Conservation (phyloP, 2,888 invertebrate species). For the Oligia fasciuncula region DNA sequence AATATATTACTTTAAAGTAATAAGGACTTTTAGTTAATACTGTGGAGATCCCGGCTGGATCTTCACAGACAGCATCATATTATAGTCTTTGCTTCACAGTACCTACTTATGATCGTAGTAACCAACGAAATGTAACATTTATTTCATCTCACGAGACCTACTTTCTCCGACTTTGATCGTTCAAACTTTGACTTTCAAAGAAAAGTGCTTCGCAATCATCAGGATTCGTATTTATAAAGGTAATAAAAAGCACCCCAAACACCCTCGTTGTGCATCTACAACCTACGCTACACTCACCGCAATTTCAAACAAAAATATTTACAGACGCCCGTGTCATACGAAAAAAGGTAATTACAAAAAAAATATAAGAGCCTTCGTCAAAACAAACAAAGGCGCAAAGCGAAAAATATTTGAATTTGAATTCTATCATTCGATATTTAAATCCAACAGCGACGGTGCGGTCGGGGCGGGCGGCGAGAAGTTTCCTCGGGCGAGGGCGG, state of each 20-base stretch:
- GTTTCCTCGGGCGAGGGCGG: conserved; percentile 76
- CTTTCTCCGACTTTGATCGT: conserved; percentile 14
- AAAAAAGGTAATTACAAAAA: conserved; percentile 71
- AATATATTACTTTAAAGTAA: too few species aligned
- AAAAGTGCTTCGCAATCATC: conserved; percentile 40
- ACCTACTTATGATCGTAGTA: not conserved
- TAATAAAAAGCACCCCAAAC: conserved; percentile 50
- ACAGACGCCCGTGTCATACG: conserved; percentile 34
- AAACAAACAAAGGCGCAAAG: conserved; percentile 84
- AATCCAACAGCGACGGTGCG: conserved; percentile 82
- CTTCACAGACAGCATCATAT: too few species aligned
- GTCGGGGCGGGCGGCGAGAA: conserved; percentile 81
- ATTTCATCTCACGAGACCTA: conserved; percentile 18
- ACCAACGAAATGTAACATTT: conserved; percentile 15
- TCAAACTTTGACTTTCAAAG: conserved; percentile 17
- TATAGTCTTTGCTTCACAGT: too few species aligned
- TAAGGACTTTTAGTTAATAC: too few species aligned
- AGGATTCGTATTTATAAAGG: conserved; percentile 45
- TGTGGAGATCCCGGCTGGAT: too few species aligned
- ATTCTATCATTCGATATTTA: conserved; percentile 90
- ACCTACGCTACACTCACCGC: conserved; percentile 29
- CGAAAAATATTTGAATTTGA: conserved; percentile 87
- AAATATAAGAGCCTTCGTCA: conserved; percentile 72
- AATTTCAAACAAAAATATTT: conserved; percentile 58
- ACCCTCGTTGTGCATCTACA: conserved; percentile 23